Percentiles rank a stretch among this genome's conserved stretches.
Conservation (phyloP, 2,797 vertebrate genomes). For the Pangasius macronema region DNA sequence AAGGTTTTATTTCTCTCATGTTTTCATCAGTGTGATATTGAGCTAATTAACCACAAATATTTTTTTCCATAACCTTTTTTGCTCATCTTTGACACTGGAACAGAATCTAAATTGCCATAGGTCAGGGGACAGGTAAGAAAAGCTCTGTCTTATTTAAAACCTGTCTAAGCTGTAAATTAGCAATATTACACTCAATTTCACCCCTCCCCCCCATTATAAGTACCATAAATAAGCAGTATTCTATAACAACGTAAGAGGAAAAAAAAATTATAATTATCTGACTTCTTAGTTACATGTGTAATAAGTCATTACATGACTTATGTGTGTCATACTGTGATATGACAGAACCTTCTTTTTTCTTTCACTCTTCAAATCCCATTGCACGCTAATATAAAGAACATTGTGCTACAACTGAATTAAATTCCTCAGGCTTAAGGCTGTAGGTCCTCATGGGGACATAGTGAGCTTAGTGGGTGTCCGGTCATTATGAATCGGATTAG, state of each 20-base stretch:
- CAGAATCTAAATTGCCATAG: too few relatives aligned
- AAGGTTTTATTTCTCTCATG: not conserved
- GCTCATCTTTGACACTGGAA: not conserved
- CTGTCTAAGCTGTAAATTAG: not conserved
- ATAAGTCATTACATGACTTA: not conserved
- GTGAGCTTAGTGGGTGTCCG: conserved; percentile 26
- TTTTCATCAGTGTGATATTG: not conserved
- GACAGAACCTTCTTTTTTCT: not conserved
- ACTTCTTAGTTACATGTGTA: not conserved
- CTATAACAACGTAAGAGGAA: not conserved
- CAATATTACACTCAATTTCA: not conserved
- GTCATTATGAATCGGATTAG: conserved; percentile 45
- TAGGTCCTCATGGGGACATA: conserved; percentile 16
- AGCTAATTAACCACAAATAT: not conserved
- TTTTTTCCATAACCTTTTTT: not conserved
- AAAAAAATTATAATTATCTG: not conserved
- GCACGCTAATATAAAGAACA: conserved; percentile 6
- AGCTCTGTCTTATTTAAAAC: not conserved
- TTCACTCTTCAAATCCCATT: not conserved
- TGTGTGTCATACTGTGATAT: not conserved
- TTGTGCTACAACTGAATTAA: conserved; percentile 14
- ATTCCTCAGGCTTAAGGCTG: conserved; percentile 40
- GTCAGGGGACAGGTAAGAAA: not conserved
- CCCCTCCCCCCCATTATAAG: not conserved
- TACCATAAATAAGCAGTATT: not conserved